Evolutionary conservation across 2,888 invertebrate genomes (phyloP).

Genomic region (Tortrix viridana): DNA sequence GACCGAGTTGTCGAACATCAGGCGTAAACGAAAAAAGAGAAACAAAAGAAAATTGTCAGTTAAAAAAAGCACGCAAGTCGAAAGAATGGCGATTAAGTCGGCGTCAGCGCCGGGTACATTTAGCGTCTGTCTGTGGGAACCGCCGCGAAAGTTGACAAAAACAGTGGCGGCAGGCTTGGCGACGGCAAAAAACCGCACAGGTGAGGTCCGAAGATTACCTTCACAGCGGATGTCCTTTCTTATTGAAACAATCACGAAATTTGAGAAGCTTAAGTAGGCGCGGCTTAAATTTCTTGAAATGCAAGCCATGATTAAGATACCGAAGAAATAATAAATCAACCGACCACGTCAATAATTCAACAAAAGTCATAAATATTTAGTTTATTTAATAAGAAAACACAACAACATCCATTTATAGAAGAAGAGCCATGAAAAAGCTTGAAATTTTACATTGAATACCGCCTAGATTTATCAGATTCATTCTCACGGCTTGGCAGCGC

Average conservation of each 20-base stretch:
- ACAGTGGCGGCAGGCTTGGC: conserved; percentile 62
- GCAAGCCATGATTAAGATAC: conserved; percentile 13
- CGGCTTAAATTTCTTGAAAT: not conserved
- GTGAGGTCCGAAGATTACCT: conserved; percentile 50
- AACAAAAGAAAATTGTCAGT: conserved; percentile 41
- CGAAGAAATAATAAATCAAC: conserved; percentile 19
- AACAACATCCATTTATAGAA: conserved; percentile 21
- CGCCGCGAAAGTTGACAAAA: conserved; percentile 75
- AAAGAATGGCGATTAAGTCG: conserved; percentile 54
- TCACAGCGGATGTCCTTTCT: conserved; percentile 23
- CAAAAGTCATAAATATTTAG: conserved; percentile 24
- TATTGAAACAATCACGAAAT: conserved; percentile 18
- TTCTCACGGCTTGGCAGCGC: conserved; percentile 34
- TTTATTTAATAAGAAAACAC: conserved; percentile 28
- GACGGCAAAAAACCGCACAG: conserved; percentile 59
- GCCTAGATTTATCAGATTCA: conserved; percentile 28
- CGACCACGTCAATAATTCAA: conserved; percentile 26
- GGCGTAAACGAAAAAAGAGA: conserved; percentile 27
- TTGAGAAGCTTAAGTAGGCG: not conserved
- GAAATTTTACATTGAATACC: conserved; percentile 21
- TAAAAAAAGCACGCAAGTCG: conserved; percentile 56
- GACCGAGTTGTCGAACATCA: conserved; percentile 25
- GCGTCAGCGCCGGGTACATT: conserved; percentile 52
- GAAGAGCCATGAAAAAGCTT: conserved; percentile 16
- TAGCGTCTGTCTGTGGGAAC: conserved; percentile 57